Conservation (phyloP, 2,797 vertebrate genomes). For the Sebastes paucispinis region DNA sequence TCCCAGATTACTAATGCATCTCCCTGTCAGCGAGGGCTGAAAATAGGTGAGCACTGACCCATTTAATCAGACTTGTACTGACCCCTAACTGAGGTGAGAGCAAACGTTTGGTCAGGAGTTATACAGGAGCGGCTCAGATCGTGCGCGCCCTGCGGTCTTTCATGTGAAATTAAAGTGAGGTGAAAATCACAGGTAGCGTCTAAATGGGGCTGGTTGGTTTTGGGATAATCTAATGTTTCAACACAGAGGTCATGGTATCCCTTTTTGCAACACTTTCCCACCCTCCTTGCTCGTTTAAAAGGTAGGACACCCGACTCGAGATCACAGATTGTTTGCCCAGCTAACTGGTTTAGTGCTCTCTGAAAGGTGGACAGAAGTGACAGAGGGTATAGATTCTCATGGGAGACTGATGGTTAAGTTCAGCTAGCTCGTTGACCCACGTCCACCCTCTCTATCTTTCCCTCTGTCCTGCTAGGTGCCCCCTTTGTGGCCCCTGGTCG, state of each 20-base stretch:
- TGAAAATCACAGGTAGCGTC: conserved; percentile 29
- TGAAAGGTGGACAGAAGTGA: conserved; percentile 55
- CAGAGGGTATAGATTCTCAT: conserved; percentile 60
- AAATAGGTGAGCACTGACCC: conserved; percentile 80
- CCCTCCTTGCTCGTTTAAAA: conserved; percentile 42
- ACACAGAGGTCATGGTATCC: conserved; percentile 52
- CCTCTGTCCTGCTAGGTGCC: conserved; percentile 54
- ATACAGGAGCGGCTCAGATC: conserved; percentile 38
- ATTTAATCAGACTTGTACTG: conserved; percentile 78
- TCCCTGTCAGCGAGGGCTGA: conserved; percentile 75
- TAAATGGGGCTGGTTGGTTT: conserved; percentile 41
- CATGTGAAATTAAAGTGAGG: conserved; percentile 38
- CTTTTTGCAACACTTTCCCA: conserved; percentile 52
- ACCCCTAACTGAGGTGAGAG: conserved; percentile 76
- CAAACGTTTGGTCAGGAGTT: conserved; percentile 69
- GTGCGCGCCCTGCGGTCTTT: conserved; percentile 19
- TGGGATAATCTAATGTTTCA: conserved; percentile 54
- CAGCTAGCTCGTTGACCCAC: conserved; percentile 75
- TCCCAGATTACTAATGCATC: conserved; percentile 80
- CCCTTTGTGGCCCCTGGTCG: conserved; percentile 57
- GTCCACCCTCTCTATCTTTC: conserved; percentile 70
- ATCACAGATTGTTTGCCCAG: conserved; percentile 57
- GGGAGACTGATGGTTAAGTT: conserved; percentile 82
- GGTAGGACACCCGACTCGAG: conserved; percentile 9
- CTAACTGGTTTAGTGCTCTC: conserved; percentile 65